Evolutionary conservation across 2,797 vertebrate genomes (phyloP).

Genomic region (Melanotaenia pygmaea): DNA sequence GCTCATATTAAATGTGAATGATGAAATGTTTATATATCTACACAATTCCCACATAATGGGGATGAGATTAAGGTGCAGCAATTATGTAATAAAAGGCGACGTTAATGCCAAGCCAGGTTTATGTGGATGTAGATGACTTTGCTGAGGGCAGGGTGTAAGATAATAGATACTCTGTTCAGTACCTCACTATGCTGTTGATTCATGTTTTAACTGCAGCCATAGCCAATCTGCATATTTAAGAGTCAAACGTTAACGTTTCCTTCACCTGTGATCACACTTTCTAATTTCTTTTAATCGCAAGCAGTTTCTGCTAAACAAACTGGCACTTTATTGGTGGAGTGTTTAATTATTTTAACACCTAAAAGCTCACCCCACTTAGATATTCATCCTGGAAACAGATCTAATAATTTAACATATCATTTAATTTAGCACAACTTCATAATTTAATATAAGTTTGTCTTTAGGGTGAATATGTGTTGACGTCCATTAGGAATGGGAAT

Average conservation of each 20-base stretch:
- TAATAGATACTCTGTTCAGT: slow-evolving; percentile 3
- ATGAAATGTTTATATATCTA: not conserved
- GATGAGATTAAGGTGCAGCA: slow-evolving; percentile 11
- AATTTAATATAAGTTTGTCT: not conserved
- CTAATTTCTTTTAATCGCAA: slow-evolving; percentile 3
- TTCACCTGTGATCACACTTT: slow-evolving; percentile 24
- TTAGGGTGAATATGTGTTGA: not conserved
- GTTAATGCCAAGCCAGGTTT: slow-evolving; percentile 18
- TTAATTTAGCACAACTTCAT: not conserved
- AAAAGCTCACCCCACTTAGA: no score
- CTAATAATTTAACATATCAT: not conserved
- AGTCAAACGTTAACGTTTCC: slow-evolving; percentile 11
- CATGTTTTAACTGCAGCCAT: not conserved
- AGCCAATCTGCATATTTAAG: slow-evolving; percentile 7
- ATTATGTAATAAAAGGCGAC: slow-evolving; percentile 3
- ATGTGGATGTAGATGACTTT: slow-evolving; percentile 12
- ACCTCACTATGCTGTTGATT: slow-evolving; percentile 10
- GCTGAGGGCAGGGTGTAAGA: not conserved
- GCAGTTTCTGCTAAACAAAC: not conserved
- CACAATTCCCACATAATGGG: slow-evolving; percentile 11
- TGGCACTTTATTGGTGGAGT: not conserved
- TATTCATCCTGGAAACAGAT: not conserved
- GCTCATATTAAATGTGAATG: slow-evolving; percentile 18
- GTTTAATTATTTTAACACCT: not conserved
- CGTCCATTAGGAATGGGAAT: not conserved